Conservation (phyloP, 2,888 invertebrate genomes). For the Acleris cristana region DNA sequence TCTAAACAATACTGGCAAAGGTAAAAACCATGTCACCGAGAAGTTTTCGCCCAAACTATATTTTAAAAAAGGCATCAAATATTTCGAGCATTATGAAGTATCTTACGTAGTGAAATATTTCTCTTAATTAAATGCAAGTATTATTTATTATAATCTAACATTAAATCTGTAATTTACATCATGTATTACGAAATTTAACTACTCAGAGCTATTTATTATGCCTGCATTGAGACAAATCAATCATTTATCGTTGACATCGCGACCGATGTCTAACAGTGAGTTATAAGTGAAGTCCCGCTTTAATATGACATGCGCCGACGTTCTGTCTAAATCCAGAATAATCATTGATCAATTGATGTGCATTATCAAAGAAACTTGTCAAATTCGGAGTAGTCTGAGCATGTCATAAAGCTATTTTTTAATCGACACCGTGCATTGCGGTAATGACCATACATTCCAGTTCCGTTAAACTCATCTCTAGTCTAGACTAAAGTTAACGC, state of each 20-base stretch:
- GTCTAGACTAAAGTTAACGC: not conserved
- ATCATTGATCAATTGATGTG: not conserved
- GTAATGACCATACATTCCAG: conserved; percentile 31
- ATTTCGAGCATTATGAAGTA: conserved; percentile 63
- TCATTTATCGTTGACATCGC: conserved; percentile 6
- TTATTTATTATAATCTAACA: conserved; percentile 65
- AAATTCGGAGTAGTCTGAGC: conserved; percentile 3
- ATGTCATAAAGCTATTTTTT: conserved; percentile 17
- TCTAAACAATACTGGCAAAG: conserved; percentile 77
- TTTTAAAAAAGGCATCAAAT: conserved; percentile 50
- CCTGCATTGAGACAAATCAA: conserved; percentile 25
- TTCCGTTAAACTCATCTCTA: conserved; percentile 15
- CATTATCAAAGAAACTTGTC: not conserved
- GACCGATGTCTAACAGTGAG: conserved; percentile 14
- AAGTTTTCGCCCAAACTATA: conserved; percentile 21
- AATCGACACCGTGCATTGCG: conserved; percentile 34
- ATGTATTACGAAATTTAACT: conserved; percentile 46
- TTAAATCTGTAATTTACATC: conserved; percentile 67
- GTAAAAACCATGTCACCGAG: conserved; percentile 51
- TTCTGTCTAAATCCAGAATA: not conserved
- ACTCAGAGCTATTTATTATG: conserved; percentile 38
- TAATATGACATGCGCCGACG: conserved; percentile 17
- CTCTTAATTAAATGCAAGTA: conserved; percentile 78
- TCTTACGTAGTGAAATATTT: conserved; percentile 63
- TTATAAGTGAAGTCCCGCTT: conserved; percentile 27